Base-by-base conservation (phyloP, 2,888 invertebrate genomes). In the Clusia tigrina region DNA sequence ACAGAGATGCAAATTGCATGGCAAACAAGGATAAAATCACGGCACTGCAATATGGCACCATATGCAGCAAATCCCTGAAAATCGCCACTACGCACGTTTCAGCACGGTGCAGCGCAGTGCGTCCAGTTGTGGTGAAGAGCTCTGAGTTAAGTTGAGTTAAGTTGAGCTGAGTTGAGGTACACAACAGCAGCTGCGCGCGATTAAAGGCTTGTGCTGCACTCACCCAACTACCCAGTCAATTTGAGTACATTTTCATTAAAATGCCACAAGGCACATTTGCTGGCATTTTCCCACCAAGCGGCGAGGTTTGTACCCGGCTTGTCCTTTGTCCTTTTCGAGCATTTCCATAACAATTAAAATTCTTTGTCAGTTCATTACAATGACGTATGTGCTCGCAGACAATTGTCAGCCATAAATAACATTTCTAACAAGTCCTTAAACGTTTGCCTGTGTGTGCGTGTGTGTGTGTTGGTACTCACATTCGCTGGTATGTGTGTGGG, bases 371-470 rank as follows among this genome's bases (percentile, higher is more conserved):
- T 17, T 42, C 42, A 42, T 42, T 42, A 15, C 2, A 15, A n/a
- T n/a, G 9, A 10, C n/a, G 42, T 42, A 3, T 42, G 42, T 15
- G n/a, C 42, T 3, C 42, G n/a, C 32, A 42, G 2, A 42, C 42
- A 42, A 42, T 42, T 42, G 42, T n/a, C 42, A 42, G 42, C n/a
- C 42, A 42, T 42, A 42, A 42, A 42, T 42, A n/a, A 42, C 10
- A 17, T 42, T 10, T 42, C 42, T n/a, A 42, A 42, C 42, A 42
- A 42, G 42, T 42, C 42, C 42, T 42, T 42, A 42, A n/a, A n/a
- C n/a, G n/a, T n/a, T n/a, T n/a, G n/a, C n/a, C n/a, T n/a, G n/a
- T n/a, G n/a, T n/a, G n/a, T n/a, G n/a, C n/a, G n/a, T n/a, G n/a
- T n/a, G n/a, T n/a, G n/a, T n/a, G n/a, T n/a, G n/a, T n/a, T n/a